These are phyloP conservation scores for Terrapene triunguis DNA, from an alignment of 2,113 vertebrate species.

Conservation along the genomic window DNA sequence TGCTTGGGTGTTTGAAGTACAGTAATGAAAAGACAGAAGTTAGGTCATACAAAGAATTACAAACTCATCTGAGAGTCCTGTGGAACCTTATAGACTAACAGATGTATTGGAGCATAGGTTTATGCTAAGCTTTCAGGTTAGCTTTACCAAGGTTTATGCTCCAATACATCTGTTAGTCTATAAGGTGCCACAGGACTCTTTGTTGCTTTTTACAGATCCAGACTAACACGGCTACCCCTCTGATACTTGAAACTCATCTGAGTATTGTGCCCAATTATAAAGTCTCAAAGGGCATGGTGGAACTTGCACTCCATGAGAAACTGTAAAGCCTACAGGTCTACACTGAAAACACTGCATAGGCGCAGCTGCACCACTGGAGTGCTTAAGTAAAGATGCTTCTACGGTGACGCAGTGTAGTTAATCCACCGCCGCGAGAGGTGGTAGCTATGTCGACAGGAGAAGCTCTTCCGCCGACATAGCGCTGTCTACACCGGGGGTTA, in stretches of 20 bases:
- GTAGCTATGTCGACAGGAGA: neutral
- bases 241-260: neutral
- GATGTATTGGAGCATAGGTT: too few relatives aligned
- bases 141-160: fast-evolving
- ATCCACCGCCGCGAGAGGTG: neutral
- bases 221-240: too few relatives aligned
- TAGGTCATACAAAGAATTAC: constrained; percentile 12
- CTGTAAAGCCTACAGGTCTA: neutral
- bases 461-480: neutral
- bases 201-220: too few relatives aligned
- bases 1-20: neutral
- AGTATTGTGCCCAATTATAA: neutral
- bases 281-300: neutral
- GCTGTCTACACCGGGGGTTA: neutral
- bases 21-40: neutral
- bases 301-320: constrained; percentile 20
- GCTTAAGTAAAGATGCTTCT: neutral
- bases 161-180: too few relatives aligned
- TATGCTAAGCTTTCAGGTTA: too few relatives aligned
- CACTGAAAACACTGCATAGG: neutral
- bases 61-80: neutral
- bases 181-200: too few relatives aligned
- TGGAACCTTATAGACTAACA: too few relatives aligned
- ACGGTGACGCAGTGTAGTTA: neutral
- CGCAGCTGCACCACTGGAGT: neutral